Evolutionary conservation across 2,797 vertebrate genomes (phyloP).

Genomic region (Lacerta agilis): DNA sequence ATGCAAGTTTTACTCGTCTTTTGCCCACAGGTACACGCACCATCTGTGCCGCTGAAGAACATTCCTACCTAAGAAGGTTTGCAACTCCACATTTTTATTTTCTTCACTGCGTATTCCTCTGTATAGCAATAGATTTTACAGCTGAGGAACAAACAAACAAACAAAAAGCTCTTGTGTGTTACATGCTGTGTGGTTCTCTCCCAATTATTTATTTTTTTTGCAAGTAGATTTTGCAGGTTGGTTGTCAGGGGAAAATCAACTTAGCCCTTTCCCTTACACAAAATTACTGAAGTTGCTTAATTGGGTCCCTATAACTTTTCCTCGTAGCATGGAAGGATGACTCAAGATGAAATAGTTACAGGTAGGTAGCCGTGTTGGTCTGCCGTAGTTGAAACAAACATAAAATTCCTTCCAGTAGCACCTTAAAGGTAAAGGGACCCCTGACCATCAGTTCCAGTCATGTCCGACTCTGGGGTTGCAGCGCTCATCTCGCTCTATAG

Average conservation of each 20-base stretch:
- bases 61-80: slow-evolving; percentile 29
- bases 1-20: slow-evolving; percentile 29
- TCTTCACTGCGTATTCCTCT: slow-evolving; percentile 52
- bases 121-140: neutral
- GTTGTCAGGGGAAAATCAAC: neutral
- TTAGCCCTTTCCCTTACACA: neutral
- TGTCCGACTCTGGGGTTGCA: too few species aligned
- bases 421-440: too few species aligned
- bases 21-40: slow-evolving; percentile 46
- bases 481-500: too few species aligned
- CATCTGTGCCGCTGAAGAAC: slow-evolving; percentile 9
- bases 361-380: too few species aligned
- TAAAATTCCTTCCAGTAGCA: too few species aligned
- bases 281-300: neutral
- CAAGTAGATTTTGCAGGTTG: neutral
- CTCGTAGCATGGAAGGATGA: neutral
- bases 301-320: too few species aligned
- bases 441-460: too few species aligned
- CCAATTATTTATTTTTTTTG: slow-evolving; percentile 46
- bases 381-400: too few species aligned
- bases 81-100: slow-evolving; percentile 39
- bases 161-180: too few species aligned
- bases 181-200: neutral
- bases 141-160: too few species aligned
- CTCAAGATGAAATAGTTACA: neutral